Base-by-base conservation (phyloP, 2,113 vertebrate genomes). In the Caretta caretta region DNA sequence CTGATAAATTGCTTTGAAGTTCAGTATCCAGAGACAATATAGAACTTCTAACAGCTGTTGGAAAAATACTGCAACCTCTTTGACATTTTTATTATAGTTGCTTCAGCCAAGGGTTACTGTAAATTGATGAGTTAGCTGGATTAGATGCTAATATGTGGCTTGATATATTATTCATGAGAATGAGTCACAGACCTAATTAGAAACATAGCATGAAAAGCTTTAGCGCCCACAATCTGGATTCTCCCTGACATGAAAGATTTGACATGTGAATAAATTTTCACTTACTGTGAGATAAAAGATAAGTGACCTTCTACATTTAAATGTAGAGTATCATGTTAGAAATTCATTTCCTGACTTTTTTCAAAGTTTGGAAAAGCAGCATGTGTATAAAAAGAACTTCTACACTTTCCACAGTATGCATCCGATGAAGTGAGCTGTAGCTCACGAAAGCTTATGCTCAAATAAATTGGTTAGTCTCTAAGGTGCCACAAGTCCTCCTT, bases 181-280 rank as follows among this genome's bases (percentile, higher is more conserved):
- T 94, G 95, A 98, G 90, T 97, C 96, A 97, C 76, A 89, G 90
- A 82, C 42, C 92, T 97, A 97, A 97, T 97, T 96, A 97, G 93
- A 96, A 96, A 86, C 91, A 96, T 94, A 95, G 94, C 94, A 97
- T 88, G 92, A 94, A 97, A 97, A 95, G 84, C 87, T 95, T 96
- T 94, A 51, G 88, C 90, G 72, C 92, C 97, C 91, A 89, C 94
- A 97, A 86, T 97, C 94, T 97, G 95, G 90, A 94, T 97, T 96
- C 89, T 96, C 50, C 53, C 76, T 10, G 62, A 96, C 96, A 97
- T 91, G 96, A 96, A 96, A 96, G 91, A 96, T 97, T 87, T 94
- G 95, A 97, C 95, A 96, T 91, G 95, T 65, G 87, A 96, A 97
- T 96, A 95, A 49, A 95, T 96, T 96, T 96, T 86, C 93, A 94